Evolutionary conservation across 2,888 invertebrate species (phyloP), one percentile per base, ranked within the genome.

Genomic region (Tupiocoris notatus): DNA sequence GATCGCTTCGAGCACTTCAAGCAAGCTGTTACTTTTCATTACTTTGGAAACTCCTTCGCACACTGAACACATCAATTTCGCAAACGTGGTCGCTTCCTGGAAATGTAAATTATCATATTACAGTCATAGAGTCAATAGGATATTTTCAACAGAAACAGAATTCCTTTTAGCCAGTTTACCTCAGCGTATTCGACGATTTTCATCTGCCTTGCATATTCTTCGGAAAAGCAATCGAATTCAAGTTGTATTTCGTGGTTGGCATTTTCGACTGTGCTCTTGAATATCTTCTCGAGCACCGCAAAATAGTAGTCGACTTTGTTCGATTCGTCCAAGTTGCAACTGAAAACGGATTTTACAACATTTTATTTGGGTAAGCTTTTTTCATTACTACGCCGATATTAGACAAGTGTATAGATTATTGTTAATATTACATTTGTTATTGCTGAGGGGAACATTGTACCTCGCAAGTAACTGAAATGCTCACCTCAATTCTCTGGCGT

Each of bases 1-100:
- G 23, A 97, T 92, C 0, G 96, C 92, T 83, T 96, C 97, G 73
- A 91, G 88, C 16, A 95, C 92, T 83, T 96, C 96, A 0, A 91
- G 88, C 2, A 90, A 88, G 78, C 89, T 88, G 79, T 89, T 88
- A 0, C 92, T 91, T 83, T 89, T 88, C 12, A 96, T 85, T 82
- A 96, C 85, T 20, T 90, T 87, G 80, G 90, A 89, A 77, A 94
- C 89, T n/a, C 90, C 84, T 0, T 88, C 88, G 75, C 92, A 84
- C 6, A 88, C 86, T 17, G 83, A 82, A 79, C 88, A 86, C 17
- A 89, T 83, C 70, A 85, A 84, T 18, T 83, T 82, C 1, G 86
- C 85, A 82, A 89, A 89, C 25, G 83, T 83, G 24, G 86, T 81
- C 73, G 86, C 86, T 79, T 87, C 86, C 87, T 88, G 81, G 0